phyloP scores from a whole-genome alignment of 2,113 vertebrate genomes.

The Epinephelus lanceolatus region DNA sequence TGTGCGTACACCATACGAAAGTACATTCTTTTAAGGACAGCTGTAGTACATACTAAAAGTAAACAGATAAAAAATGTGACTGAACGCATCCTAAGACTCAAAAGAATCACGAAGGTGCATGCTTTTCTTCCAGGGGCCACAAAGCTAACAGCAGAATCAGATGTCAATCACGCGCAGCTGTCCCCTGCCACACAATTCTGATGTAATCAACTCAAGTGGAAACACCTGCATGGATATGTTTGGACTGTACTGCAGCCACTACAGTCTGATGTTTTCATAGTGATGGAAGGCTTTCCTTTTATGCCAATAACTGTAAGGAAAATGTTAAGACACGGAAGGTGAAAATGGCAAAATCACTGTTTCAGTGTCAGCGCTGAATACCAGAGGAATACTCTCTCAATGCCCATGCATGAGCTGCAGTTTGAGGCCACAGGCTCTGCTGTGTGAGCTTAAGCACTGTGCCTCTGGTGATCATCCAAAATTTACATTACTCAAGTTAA shows the following conservation, averaged over 20 bases:
- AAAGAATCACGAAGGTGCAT: no score
- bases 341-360: background rate
- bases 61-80: no score
- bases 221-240: background rate
- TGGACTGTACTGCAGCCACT: background rate
- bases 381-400: background rate
- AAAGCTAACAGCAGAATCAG: background rate
- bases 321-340: background rate
- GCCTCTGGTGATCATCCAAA: constrained; percentile 24
- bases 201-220: background rate
- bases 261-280: background rate
- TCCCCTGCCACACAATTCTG: background rate
- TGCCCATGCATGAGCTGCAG: background rate
- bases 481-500: constrained; percentile 14
- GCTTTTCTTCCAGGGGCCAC: background rate
- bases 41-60: no score
- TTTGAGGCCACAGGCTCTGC: background rate
- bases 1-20: no score
- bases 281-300: background rate
- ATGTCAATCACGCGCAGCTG: background rate
- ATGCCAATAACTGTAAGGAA: background rate
- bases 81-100: no score
- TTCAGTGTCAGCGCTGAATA: background rate
- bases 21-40: no score
- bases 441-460: background rate